Base-by-base conservation (phyloP, 1,140 invertebrate genomes). In the Leptopilina clavipes region DNA sequence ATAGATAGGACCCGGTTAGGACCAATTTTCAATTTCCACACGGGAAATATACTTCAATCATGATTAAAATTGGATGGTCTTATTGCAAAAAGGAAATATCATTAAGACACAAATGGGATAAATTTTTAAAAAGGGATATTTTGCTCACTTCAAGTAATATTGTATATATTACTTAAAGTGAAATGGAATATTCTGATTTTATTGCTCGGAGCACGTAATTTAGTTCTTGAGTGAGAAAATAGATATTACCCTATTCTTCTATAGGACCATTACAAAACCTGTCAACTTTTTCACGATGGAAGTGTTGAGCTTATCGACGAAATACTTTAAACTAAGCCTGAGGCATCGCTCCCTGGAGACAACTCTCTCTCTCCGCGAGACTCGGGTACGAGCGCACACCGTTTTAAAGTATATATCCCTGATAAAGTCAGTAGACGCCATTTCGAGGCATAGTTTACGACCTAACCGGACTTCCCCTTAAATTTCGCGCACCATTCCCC, bases 251-350 rank as follows among this genome's bases (percentile, higher is more conserved):
- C 56, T 25, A 25, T 65, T 65, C 56, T 65, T 65, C 56, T 31
- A 1, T 25, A 65, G 10, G 22, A 25, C 56, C 19, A 65, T 65
- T 65, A 25, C 56, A 65, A 25, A 65, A 65, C 19, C 56, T 31
- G 56, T 65, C 56, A 65, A 65, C 56, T 31, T 65, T n/a, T 65
- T 14, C 56, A 65, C 56, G 56, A 65, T 22, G 22, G 19, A 65
- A 65, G 56, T 65, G 56, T 65, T 65, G 12, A 65, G 56, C 56
- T 65, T 65, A 65, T 65, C 85, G 83, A 86, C 65, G 72, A 79
- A 85, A 88, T 87, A 88, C 84, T 87, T 87, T 86, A 88, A 88
- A 88, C 84, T 86, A 86, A 88, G 85, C 83, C 81, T 87, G 85
- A 88, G 81, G 84, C 83, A 88, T 88, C 81, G 83, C 81, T 82